Base-by-base conservation (phyloP, 2,797 vertebrate species). In the Dryobates pubescens region DNA sequence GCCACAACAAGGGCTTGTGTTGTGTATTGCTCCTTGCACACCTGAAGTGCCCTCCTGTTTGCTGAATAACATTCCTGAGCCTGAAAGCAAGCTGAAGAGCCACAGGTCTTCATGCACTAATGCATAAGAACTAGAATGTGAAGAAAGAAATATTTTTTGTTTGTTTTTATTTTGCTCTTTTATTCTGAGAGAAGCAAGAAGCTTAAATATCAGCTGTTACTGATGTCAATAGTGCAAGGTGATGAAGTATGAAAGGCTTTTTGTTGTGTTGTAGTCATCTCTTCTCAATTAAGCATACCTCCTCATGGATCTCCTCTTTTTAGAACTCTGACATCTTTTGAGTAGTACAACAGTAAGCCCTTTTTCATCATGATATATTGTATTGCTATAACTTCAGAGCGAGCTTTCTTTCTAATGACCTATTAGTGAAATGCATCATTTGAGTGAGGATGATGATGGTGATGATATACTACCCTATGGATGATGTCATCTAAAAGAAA, bases 341-440 rank as follows among this genome's bases (percentile, higher is more conserved):
- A 80, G 68, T 36, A 89, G 77, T 86, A 76, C 91, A 92, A 47
- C 49, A 67, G 38, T 2, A 34, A 10, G 2, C 57, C 72, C 77
- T 88, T 96, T 91, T 79, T 86, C 1, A 1, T 76, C 10, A 1
- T 96, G 95, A 96, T 95, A n/a, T 82, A 96, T 85, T 90, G 72
- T 38, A 26, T 87, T 79, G 58, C 0, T 97, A 86, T 80, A 86
- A 96, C 90, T 95, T 88, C 43, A 69, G 69, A 74, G 62, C 49
- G 78, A 96, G 94, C 95, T 95, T 96, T 96, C 92, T 85, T 93
- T 95, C 87, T 96, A 94, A 96, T 96, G 96, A 97, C 96, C 95
- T 96, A 97, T 96, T 96, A 96, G 94, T 74, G 90, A 95, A 94
- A 96, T 96, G 95, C 79, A 90, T 97, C 96, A 95, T 91, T 92